Base-by-base conservation (phyloP, 2,888 invertebrate species). In the Trachelus tabidus region DNA sequence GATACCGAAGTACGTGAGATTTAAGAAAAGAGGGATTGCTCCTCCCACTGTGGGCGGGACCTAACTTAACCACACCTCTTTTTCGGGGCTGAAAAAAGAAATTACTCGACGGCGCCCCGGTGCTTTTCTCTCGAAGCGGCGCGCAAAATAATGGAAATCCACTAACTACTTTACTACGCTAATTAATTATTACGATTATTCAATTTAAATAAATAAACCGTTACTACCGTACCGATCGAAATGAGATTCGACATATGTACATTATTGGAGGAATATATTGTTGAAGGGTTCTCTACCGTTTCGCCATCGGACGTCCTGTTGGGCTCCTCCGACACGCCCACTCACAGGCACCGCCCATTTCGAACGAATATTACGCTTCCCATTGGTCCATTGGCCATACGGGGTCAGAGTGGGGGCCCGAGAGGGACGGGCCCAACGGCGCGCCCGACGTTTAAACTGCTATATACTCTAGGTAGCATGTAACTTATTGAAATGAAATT, bases 101-200 rank as follows among this genome's bases (percentile, higher is more conserved):
- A 40, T 6, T 6, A 40, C 15, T 40, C 40, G 23, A 40, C 40
- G 23, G 23, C 23, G 40, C 40, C 40, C 40, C 40, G 40, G 40
- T 9, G 40, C 40, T 40, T 15, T 40, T 40, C 23, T 40, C 40
- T 40, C n/a, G 31, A 30, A 15, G 33, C 34, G 35, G 68, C 33
- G 37, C 35, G 30, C 33, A 9, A n/a, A 71, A n/a, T 31, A 68
- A 75, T 34, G n/a, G 30, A 35, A 68, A 73, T n/a, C 73, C 11
- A 40, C 30, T 71, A 71, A 77, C 77, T 79, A 78, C 78, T 81
- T 76, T 75, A 77, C 75, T 77, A 76, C 76, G 73, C 79, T 81
- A 79, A 77, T 80, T 80, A 76, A 31, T 69, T 73, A 76, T 75
- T 79, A 75, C 74, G 73, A 78, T 75, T 78, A 77, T 75, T 76